These are phyloP conservation scores for Rhombomys opimus DNA, from an alignment of 2,113 vertebrate species.

Conservation along the genomic window DNA sequence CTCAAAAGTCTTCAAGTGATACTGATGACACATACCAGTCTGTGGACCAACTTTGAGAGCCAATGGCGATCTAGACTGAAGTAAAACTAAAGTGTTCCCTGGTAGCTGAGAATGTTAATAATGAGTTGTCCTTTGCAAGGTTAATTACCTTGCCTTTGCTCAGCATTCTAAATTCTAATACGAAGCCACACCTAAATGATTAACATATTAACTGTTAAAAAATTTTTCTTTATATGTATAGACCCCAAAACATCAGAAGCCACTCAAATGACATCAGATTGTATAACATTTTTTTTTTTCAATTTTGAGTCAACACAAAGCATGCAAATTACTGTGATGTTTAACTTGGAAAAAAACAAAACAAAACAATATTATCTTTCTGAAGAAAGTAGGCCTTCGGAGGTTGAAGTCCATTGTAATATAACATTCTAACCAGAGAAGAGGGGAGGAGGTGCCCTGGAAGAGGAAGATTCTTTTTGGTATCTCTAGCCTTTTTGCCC, in stretches of 20 bases:
- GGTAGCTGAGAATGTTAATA: background rate
- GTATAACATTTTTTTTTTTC: background rate
- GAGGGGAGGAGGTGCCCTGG: too few relatives aligned
- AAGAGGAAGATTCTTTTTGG: background rate
- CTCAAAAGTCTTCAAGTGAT: background rate
- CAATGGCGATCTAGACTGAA: background rate
- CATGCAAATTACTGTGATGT: background rate
- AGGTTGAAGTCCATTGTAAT: background rate
- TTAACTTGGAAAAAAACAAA: background rate
- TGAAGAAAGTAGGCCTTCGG: background rate
- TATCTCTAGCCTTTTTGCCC: too few relatives aligned
- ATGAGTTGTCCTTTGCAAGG: background rate
- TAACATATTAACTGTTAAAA: background rate
- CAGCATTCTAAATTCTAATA: background rate
- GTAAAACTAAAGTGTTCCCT: background rate
- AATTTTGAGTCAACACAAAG: background rate
- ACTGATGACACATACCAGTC: rapidly evolving
- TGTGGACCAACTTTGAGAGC: background rate
- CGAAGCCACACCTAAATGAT: background rate
- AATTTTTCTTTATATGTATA: background rate
- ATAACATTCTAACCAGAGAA: background rate
- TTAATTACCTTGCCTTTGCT: background rate
- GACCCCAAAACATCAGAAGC: too few relatives aligned
- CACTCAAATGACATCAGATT: background rate
- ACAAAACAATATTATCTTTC: too few relatives aligned